A percentile compares a stretch with the other conserved stretches of the same genome.
phyloP scores from a whole-genome alignment of 2,888 invertebrate species.

The Phasia obesa region DNA sequence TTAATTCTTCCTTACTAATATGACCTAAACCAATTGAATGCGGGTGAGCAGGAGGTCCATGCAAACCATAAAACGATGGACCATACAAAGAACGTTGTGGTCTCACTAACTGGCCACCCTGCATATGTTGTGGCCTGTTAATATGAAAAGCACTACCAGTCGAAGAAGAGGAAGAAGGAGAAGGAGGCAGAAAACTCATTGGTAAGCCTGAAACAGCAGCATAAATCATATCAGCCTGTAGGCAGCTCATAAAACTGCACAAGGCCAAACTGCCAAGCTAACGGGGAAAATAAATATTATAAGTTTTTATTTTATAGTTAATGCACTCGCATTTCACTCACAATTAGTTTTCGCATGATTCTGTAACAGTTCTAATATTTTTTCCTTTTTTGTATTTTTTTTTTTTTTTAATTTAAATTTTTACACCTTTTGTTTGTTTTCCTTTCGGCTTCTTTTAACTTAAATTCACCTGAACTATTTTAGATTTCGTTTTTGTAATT shows the following conservation, averaged over 20 bases:
- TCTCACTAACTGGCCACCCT: slow-evolving; percentile 18
- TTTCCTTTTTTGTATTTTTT: too few relatives aligned
- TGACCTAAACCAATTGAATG: slow-evolving; percentile 74
- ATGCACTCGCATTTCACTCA: too few relatives aligned
- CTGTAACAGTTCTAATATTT: too few relatives aligned
- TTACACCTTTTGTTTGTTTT: too few relatives aligned
- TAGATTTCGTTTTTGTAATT: too few relatives aligned
- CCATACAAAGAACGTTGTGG: slow-evolving; percentile 76
- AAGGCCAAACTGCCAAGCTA: slow-evolving; percentile 49
- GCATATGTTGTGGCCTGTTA: slow-evolving; percentile 6
- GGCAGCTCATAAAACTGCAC: slow-evolving; percentile 38
- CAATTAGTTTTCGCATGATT: too few relatives aligned
- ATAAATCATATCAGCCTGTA: slow-evolving; percentile 59
- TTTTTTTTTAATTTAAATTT: neutral
- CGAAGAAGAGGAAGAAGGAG: neutral
- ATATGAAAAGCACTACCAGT: neutral
- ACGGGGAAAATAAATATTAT: neutral
- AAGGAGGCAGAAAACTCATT: slow-evolving; percentile 34
- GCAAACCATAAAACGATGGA: slow-evolving; percentile 68
- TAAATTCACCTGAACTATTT: too few relatives aligned
- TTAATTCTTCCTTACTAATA: slow-evolving; percentile 78
- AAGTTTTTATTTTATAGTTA: too few relatives aligned
- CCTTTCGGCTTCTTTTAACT: too few relatives aligned
- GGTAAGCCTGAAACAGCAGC: slow-evolving; percentile 58
- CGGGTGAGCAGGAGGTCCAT: slow-evolving; percentile 70